Evolutionary conservation across 2,797 vertebrate species (phyloP).

Genomic region (Balearica regulorum): DNA sequence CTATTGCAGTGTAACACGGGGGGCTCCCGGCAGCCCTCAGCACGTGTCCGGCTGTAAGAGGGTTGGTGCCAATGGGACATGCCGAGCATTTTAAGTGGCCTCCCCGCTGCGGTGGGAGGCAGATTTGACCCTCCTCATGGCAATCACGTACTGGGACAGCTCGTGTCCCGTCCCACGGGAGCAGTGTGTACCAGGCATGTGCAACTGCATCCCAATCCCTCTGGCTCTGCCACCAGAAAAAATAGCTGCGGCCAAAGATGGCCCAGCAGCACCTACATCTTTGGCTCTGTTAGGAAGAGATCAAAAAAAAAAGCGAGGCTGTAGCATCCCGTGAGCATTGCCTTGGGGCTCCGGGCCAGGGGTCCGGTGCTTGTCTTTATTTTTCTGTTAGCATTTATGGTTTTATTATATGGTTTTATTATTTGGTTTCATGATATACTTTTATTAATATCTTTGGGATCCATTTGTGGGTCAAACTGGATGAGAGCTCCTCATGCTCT

Average conservation of each 20-base stretch:
- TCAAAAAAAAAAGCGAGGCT: background rate
- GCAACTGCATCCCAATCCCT: background rate
- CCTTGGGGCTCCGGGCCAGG: background rate
- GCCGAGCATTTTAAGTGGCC: background rate
- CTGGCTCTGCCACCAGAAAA: background rate
- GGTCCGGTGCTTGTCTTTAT: background rate
- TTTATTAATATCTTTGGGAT: background rate
- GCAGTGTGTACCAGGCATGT: rapidly evolving
- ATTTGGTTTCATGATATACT: too few relatives aligned
- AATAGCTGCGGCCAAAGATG: background rate
- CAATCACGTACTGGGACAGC: background rate
- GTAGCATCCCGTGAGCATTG: background rate
- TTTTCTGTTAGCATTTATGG: background rate
- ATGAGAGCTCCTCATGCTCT: background rate
- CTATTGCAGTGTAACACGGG: background rate
- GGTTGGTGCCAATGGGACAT: background rate
- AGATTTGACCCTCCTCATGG: background rate
- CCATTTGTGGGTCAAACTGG: background rate
- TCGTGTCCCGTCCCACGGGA: background rate
- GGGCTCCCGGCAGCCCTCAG: background rate
- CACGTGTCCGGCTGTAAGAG: background rate
- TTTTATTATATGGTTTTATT: background rate
- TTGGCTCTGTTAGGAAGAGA: background rate
- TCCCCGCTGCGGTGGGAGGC: background rate
- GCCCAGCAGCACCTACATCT: background rate